Evolutionary conservation across 2,113 vertebrate species (phyloP).

Genomic region (Cnemophilus loriae): DNA sequence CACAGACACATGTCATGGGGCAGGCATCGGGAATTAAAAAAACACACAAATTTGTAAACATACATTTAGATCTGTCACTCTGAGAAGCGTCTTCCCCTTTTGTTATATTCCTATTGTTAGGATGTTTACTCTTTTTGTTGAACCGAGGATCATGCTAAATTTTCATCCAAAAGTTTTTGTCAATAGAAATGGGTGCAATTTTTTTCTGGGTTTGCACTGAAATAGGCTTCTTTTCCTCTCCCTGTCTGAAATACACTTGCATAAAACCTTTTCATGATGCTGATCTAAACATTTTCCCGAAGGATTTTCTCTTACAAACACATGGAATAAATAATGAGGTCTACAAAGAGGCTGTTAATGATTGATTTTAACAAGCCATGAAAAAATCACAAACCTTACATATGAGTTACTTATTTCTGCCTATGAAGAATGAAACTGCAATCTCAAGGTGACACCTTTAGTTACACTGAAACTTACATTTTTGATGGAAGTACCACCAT

Average conservation of each 20-base stretch:
- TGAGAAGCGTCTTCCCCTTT: neutral
- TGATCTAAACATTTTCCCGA: neutral
- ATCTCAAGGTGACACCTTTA: neutral
- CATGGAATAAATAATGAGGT: neutral
- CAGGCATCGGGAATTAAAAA: neutral
- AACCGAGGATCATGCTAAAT: neutral
- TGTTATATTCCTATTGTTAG: neutral
- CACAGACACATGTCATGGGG: neutral
- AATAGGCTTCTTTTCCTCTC: neutral
- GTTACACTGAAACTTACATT: neutral
- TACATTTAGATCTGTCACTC: neutral
- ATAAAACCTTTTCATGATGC: neutral
- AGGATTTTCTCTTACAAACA: neutral
- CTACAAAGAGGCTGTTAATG: neutral
- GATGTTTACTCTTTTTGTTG: neutral
- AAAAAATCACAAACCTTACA: neutral
- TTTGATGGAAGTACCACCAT: neutral
- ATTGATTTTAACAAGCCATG: neutral
- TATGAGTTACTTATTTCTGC: neutral
- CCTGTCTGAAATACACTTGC: neutral
- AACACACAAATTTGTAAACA: neutral
- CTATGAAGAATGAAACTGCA: neutral
- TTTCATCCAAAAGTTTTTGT: neutral
- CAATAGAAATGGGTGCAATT: neutral
- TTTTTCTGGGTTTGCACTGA: neutral